Evolutionary conservation across 2,888 invertebrate species (phyloP).

Genomic region (Agonopterix subpropinquella): DNA sequence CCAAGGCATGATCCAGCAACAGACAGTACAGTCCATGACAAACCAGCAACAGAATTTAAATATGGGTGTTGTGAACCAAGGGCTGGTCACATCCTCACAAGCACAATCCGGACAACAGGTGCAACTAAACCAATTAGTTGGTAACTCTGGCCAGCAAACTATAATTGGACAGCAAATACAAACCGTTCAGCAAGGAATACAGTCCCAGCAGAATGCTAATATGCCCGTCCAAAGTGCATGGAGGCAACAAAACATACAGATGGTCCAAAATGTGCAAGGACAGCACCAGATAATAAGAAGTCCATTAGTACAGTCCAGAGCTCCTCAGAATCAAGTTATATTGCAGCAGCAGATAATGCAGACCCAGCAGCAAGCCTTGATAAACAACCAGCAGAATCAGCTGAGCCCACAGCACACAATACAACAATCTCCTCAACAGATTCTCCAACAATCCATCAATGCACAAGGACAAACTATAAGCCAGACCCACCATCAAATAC

Average conservation of each 20-base stretch:
- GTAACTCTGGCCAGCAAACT: slow-evolving; percentile 50
- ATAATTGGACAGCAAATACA: slow-evolving; percentile 69
- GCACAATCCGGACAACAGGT: slow-evolving; percentile 50
- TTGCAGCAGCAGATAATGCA: slow-evolving; percentile 77
- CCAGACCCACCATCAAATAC: slow-evolving; percentile 68
- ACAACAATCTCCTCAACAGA: slow-evolving; percentile 75
- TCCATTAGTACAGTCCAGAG: slow-evolving; percentile 61
- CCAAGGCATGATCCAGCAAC: slow-evolving; percentile 60
- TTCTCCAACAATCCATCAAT: slow-evolving; percentile 76
- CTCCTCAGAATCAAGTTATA: slow-evolving; percentile 70
- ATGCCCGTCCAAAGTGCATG: slow-evolving; percentile 57
- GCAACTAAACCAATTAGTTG: slow-evolving; percentile 64
- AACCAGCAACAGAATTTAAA: slow-evolving; percentile 65
- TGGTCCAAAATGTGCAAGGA: slow-evolving; percentile 71
- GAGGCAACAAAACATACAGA: slow-evolving; percentile 70
- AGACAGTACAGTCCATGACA: slow-evolving; percentile 56
- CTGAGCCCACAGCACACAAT: slow-evolving; percentile 72
- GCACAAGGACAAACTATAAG: slow-evolving; percentile 68
- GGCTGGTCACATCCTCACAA: slow-evolving; percentile 56
- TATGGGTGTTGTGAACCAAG: slow-evolving; percentile 62
- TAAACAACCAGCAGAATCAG: slow-evolving; percentile 62
- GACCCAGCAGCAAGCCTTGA: slow-evolving; percentile 63
- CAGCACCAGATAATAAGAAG: slow-evolving; percentile 69
- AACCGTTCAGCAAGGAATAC: slow-evolving; percentile 61
- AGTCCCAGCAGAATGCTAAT: slow-evolving; percentile 52